Percentiles rank a stretch among this genome's conserved stretches.
Evolutionary conservation across 2,113 vertebrate genomes (phyloP).

Genomic region (Ceyx melanurus): DNA sequence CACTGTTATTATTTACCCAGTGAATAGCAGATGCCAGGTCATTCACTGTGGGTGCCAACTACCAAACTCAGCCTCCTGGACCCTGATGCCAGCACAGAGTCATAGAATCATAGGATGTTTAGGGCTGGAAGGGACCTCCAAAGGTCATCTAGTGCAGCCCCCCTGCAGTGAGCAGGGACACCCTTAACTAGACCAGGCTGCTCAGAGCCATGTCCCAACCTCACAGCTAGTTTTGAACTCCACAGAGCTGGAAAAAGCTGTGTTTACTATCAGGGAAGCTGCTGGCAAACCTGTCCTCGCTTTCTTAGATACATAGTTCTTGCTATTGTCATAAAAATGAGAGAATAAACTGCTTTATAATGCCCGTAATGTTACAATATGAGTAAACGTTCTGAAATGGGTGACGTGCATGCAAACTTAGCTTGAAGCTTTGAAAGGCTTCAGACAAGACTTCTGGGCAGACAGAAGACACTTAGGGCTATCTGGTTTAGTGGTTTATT

Average conservation of each 20-base stretch:
- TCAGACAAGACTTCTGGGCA: not conserved
- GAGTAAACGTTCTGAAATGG: not conserved
- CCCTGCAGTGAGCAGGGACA: too few relatives aligned
- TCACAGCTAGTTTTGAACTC: not conserved
- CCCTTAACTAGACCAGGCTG: too few relatives aligned
- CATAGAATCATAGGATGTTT: too few relatives aligned
- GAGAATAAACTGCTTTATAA: not conserved
- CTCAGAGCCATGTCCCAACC: too few relatives aligned
- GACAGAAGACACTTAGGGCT: not conserved
- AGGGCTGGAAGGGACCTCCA: too few relatives aligned
- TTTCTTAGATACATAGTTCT: not conserved
- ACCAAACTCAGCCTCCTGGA: not conserved
- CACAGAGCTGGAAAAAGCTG: not conserved
- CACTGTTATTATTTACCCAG: not conserved
- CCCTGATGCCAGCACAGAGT: not conserved
- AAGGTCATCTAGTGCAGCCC: too few relatives aligned
- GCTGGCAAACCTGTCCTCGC: not conserved
- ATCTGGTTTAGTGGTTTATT: accelerated
- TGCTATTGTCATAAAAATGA: accelerated
- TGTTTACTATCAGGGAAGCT: not conserved
- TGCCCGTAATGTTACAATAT: not conserved
- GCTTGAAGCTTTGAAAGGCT: not conserved
- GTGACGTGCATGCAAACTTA: accelerated
- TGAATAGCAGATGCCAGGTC: not conserved
- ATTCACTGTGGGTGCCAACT: not conserved